Evolutionary conservation across 1,140 invertebrate genomes (phyloP), one percentile per base, ranked within the genome.

Genomic region (Psilanteris sp.): DNA sequence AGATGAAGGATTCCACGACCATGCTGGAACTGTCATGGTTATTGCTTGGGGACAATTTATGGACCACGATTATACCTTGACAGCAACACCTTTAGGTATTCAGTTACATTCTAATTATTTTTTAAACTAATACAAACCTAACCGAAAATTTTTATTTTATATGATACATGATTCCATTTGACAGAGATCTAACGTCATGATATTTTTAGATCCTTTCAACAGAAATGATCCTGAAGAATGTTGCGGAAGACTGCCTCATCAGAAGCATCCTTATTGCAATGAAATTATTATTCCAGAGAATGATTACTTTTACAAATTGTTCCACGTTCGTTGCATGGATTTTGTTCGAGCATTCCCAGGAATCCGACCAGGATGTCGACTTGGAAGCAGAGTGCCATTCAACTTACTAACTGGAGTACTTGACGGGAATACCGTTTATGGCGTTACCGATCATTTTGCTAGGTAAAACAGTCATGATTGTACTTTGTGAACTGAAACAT

Each of bases 21-120:
- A 97, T 83, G 95, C 95, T n/a, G 95, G 96, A 32, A 97, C 96
- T 7, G 94, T 96, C 64, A 96, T 97, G 93, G 91, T 97, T 29
- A 96, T 97, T 59, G 95, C 95, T 43, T 97, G 95, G 95, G 96
- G 96, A 77, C 96, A 97, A 88, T 96, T 97, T 85, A 95, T 97
- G 91, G 96, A 97, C 85, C 96, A 97, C 88, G 96, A 97, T 83
- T 94, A 96, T 76, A 97, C 96, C 0, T 90, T 97, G 5, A 96
- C 95, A 39, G 96, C 91, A 16, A 96, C 94, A 18, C 95, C 95
- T 55, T 87, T 96, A 64, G 94, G 94, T 96, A 90, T 88, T 81
- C 41, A n/a, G n/a, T n/a, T n/a, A n/a, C n/a, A n/a, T n/a, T n/a
- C n/a, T n/a, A n/a, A n/a, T n/a, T n/a, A n/a, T n/a, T n/a, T n/a